Conservation (phyloP, 2,113 vertebrate genomes). For the Pteruthius melanotis region DNA sequence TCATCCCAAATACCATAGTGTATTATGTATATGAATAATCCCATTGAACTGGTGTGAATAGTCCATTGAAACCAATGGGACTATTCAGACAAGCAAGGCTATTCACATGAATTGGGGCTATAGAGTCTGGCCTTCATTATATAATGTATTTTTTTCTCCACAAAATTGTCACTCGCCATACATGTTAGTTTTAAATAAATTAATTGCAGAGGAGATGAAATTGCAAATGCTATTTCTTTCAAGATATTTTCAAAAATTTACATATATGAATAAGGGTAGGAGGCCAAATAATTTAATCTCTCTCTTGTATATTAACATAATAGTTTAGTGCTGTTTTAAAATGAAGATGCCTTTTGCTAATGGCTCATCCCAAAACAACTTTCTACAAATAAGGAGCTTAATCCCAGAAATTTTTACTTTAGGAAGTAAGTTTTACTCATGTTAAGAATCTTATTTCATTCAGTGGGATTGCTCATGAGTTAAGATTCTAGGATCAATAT, state of each 20-base stretch:
- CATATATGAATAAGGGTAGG: neutral
- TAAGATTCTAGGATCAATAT: neutral
- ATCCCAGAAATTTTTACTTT: neutral
- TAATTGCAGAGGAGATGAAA: constrained; percentile 28
- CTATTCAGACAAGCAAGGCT: constrained; percentile 25
- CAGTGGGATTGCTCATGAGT: neutral
- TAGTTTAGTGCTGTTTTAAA: constrained; percentile 7
- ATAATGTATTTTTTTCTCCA: neutral
- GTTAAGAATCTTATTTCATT: neutral
- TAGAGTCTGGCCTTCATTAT: neutral
- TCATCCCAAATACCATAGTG: constrained; percentile 19
- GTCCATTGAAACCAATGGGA: constrained; percentile 25
- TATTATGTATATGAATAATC: constrained; percentile 53
- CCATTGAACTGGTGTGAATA: constrained; percentile 51
- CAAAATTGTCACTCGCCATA: neutral
- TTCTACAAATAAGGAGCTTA: neutral
- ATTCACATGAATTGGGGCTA: constrained; percentile 14
- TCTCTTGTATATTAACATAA: neutral
- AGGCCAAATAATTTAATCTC: constrained; percentile 23
- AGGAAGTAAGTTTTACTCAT: neutral
- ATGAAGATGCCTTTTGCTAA: neutral
- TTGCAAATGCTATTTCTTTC: constrained; percentile 20
- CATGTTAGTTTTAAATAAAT: constrained; percentile 23
- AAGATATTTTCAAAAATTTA: constrained; percentile 25
- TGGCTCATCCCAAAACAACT: neutral